Evolutionary conservation across 2,888 invertebrate genomes (phyloP).

Genomic region (Melikaiella ostensackeni): DNA sequence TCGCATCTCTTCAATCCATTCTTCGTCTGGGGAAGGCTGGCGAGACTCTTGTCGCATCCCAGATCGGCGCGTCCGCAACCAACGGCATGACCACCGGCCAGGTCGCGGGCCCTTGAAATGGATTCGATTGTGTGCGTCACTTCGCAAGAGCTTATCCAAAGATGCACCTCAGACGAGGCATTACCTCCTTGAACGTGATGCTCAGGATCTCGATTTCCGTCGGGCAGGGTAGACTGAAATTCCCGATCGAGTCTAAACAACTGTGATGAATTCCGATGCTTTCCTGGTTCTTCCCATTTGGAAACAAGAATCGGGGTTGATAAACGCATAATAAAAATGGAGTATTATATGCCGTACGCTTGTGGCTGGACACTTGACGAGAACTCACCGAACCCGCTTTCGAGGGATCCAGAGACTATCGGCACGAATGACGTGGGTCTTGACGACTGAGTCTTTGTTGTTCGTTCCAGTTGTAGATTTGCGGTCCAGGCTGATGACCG

Average conservation of each 20-base stretch:
- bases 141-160: constrained; percentile 51
- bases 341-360: constrained; percentile 26
- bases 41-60: constrained; percentile 56
- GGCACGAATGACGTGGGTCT: constrained; percentile 18
- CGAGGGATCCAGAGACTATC: constrained; percentile 28
- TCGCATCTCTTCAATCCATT: constrained; percentile 91
- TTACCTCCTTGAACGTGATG: constrained; percentile 43
- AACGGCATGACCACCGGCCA: constrained; percentile 45
- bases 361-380: constrained; percentile 23
- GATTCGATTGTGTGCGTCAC: constrained; percentile 36
- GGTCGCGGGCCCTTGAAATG: constrained; percentile 49
- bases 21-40: constrained; percentile 82
- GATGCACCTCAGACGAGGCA: constrained; percentile 52
- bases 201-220: constrained; percentile 35
- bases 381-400: constrained; percentile 13
- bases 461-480: constrained; percentile 16
- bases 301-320: constrained; percentile 10
- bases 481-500: constrained; percentile 14
- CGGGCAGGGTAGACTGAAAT: constrained; percentile 39
- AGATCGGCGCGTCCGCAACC: constrained; percentile 38
- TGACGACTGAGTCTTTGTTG: constrained; percentile 3
- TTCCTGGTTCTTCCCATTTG: constrained; percentile 17
- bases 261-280: constrained; percentile 52
- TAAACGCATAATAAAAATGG: constrained; percentile 37
- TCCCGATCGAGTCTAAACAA: constrained; percentile 47